phyloP scores from a whole-genome alignment of 2,888 invertebrate species.

The Drosophila picticornis region DNA sequence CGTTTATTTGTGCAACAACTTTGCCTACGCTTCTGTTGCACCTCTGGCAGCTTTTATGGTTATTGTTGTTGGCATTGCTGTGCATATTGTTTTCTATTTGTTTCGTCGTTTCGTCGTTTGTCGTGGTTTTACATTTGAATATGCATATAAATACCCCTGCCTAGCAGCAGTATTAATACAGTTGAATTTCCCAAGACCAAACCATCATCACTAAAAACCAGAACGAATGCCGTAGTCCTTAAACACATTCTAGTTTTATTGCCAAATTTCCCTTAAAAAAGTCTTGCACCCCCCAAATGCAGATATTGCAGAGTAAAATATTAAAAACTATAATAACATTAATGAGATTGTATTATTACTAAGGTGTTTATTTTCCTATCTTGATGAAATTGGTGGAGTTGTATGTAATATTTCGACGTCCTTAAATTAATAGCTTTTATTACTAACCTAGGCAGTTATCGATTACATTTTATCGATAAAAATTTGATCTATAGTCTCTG shows the following conservation, averaged over 20 bases:
- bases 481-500: neutral
- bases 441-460: neutral
- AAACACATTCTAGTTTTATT: neutral
- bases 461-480: neutral
- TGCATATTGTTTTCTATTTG: slow-evolving; percentile 17
- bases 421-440: neutral
- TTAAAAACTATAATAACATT: neutral
- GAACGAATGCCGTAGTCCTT: neutral
- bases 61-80: slow-evolving; percentile 9
- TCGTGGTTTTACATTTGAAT: slow-evolving; percentile 22
- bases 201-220: neutral
- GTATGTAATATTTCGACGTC: too few species aligned
- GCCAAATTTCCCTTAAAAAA: neutral
- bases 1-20: slow-evolving; percentile 13
- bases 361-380: neutral
- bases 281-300: too few species aligned
- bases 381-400: too few species aligned
- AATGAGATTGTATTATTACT: neutral
- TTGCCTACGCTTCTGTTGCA: slow-evolving; percentile 19
- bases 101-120: neutral
- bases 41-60: slow-evolving; percentile 26
- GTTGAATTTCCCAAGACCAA: neutral
- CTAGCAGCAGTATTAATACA: neutral
- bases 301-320: neutral
- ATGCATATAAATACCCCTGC: neutral